phyloP scores from a whole-genome alignment of 2,888 invertebrate genomes.

The Hyposoter didymator region DNA sequence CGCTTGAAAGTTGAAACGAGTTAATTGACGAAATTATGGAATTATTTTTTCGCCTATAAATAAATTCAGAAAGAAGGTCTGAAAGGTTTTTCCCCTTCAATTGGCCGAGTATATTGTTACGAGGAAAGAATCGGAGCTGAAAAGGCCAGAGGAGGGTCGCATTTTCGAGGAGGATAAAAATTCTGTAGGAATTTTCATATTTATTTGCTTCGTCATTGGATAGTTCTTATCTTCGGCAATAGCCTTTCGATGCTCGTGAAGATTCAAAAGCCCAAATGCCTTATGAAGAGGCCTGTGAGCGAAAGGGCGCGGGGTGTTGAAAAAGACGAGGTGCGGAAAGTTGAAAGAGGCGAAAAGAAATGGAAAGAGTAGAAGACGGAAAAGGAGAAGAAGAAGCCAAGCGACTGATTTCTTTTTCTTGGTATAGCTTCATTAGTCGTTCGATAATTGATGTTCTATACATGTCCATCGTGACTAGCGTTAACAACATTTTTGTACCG shows the following conservation, averaged over 20 bases:
- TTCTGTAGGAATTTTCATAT: neutral
- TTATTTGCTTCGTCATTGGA: neutral
- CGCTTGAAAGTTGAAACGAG: too few relatives aligned
- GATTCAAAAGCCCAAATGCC: neutral
- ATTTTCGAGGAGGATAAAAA: neutral
- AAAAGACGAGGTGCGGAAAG: conserved; percentile 28
- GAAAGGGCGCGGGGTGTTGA: conserved; percentile 19
- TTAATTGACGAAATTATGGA: too few relatives aligned
- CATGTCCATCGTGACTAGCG: conserved; percentile 60
- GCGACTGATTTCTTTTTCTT: conserved; percentile 34
- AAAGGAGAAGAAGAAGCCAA: conserved; percentile 14
- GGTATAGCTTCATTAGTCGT: conserved; percentile 65
- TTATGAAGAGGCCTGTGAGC: conserved; percentile 26
- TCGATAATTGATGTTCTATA: conserved; percentile 66
- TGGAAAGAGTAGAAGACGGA: conserved; percentile 48
- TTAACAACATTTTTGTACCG: conserved; percentile 60
- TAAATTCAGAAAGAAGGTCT: too few relatives aligned
- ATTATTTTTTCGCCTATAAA: too few relatives aligned
- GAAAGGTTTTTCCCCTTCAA: neutral
- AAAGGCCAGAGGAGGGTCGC: neutral
- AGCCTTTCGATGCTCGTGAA: neutral
- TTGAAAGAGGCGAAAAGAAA: conserved; percentile 41
- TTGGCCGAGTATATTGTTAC: neutral
- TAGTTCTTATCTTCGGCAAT: neutral
- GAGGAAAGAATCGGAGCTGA: too few relatives aligned